Base-by-base conservation (phyloP, 2,113 vertebrate genomes). In the Lepus europaeus region DNA sequence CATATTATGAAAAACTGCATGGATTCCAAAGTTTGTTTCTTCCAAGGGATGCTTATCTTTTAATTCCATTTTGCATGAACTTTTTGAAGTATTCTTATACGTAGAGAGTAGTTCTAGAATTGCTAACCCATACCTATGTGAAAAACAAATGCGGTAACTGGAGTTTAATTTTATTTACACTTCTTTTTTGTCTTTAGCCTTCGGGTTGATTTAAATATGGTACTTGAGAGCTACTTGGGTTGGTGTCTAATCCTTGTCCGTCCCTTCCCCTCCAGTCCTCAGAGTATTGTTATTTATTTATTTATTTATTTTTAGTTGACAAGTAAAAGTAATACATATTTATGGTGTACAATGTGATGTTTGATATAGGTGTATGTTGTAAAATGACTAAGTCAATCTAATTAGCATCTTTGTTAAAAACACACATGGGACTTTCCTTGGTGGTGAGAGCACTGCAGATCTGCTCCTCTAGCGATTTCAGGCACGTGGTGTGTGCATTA, bases 101-200 rank as follows among this genome's bases (percentile, higher is more conserved):
- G 61, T 53, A 89, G 85, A 78, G 45, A 70, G 33, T 87, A 78
- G 39, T 77, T 70, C 95, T 81, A 53, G 51, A 74, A 77, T 90
- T 90, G 64, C 61, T 59, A 66, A 69, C 13, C 53, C n/a, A 27
- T 31, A 33, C 22, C 29, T 94, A 69, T 90, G 13, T 78, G 70
- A 72, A 95, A 94, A 90, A 78, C 17, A 53, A 89, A 73, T 51
- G 45, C 87, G 17, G 17, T 90, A 73, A 79, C 59, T 83, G 70
- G 22, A 85, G 6, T 89, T 95, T 77, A 74, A 73, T 77, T 69
- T 81, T 80, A 59, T 88, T 90, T 92, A 74, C 17, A 33, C 27
- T 88, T 81, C 25, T 70, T 88, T 72, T 95, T 87, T 93, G 73
- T 91, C 49, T 91, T 86, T 11, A 69, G n/a, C 69, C 5, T 89